phyloP scores from a whole-genome alignment of 1,140 invertebrate genomes.

The Aricia agestis region DNA sequence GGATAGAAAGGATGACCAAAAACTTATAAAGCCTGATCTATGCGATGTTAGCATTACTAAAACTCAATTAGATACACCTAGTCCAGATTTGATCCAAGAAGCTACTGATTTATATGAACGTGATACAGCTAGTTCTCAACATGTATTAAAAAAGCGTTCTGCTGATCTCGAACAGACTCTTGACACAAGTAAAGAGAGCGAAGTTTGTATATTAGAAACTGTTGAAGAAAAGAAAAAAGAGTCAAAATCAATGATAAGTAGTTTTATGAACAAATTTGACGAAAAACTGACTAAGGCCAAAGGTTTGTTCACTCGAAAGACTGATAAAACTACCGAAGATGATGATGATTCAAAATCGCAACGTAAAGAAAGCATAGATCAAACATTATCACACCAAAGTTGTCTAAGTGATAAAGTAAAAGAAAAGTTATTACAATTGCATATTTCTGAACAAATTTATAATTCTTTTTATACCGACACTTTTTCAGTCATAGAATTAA shows the following conservation, averaged over 20 bases:
- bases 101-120: neutral
- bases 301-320: slow-evolving; percentile 41
- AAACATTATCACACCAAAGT: neutral
- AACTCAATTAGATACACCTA: slow-evolving; percentile 27
- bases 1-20: neutral
- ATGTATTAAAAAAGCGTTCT: slow-evolving; percentile 39
- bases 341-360: slow-evolving; percentile 19
- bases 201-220: neutral
- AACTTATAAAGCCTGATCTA: neutral
- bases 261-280: slow-evolving; percentile 48
- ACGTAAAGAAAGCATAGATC: neutral
- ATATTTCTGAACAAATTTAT: slow-evolving; percentile 16
- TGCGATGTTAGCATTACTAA: neutral
- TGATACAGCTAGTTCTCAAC: neutral
- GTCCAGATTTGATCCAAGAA: slow-evolving; percentile 40
- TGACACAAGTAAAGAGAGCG: neutral
- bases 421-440: slow-evolving; percentile 12
- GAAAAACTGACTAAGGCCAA: slow-evolving; percentile 47
- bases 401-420: slow-evolving; percentile 17
- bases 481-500: slow-evolving; percentile 26
- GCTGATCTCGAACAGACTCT: neutral
- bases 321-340: slow-evolving; percentile 32
- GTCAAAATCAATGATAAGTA: slow-evolving; percentile 43
- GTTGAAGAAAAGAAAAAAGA: slow-evolving; percentile 41
- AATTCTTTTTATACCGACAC: slow-evolving; percentile 17